Evolutionary conservation across 2,113 vertebrate genomes (phyloP).

Genomic region (Camelus dromedarius): DNA sequence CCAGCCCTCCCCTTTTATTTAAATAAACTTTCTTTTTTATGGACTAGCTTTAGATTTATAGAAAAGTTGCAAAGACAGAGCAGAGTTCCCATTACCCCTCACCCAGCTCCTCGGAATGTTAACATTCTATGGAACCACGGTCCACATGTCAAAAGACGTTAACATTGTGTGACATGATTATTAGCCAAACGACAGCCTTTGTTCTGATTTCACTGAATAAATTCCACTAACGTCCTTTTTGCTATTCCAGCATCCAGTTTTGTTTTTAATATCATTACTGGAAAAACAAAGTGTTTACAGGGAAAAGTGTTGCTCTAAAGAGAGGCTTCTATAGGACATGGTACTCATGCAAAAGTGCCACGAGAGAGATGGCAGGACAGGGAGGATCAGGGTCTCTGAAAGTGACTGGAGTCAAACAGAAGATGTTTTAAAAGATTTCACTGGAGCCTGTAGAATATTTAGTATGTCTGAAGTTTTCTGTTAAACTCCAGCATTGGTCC

Average conservation of each 20-base stretch:
- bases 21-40: neutral
- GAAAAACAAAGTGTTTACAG: neutral
- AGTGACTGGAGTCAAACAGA: neutral
- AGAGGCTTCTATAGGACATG: neutral
- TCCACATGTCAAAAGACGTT: neutral
- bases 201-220: neutral
- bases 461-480: neutral
- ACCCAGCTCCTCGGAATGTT: neutral
- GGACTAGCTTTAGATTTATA: neutral
- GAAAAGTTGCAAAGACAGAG: neutral
- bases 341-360: neutral
- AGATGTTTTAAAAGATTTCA: neutral
- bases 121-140: rapidly evolving
- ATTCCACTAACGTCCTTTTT: neutral
- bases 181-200: neutral
- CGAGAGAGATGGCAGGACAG: rapidly evolving
- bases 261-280: neutral
- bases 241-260: neutral
- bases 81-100: neutral
- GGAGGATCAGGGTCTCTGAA: neutral
- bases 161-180: neutral
- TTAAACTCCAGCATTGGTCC: neutral
- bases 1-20: neutral
- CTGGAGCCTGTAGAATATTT: neutral
- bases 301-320: neutral